Evolutionary conservation across 2,113 vertebrate species (phyloP).

Genomic region (Oreochromis niloticus): DNA sequence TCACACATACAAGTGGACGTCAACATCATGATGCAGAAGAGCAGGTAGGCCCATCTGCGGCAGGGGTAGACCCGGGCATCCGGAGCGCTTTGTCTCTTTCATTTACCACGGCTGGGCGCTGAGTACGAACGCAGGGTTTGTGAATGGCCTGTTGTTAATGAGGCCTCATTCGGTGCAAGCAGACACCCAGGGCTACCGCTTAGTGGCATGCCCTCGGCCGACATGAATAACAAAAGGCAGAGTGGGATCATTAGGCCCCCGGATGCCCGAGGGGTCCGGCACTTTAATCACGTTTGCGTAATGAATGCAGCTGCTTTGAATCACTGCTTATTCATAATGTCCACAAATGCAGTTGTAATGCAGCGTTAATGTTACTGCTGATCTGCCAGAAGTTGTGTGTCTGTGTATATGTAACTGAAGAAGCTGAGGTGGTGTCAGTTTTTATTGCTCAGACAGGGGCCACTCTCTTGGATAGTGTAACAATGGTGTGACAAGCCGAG

Average conservation of each 20-base stretch:
- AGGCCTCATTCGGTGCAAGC: slow-evolving; percentile 44
- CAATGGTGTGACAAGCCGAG: slow-evolving; percentile 56
- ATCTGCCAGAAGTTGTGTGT: slow-evolving; percentile 35
- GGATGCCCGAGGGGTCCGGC: slow-evolving; percentile 55
- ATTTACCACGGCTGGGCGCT: slow-evolving; percentile 34
- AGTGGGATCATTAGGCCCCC: slow-evolving; percentile 63
- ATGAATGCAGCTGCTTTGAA: slow-evolving; percentile 72
- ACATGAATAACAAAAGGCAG: slow-evolving; percentile 70
- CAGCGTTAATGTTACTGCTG: slow-evolving; percentile 44
- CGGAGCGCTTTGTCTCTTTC: slow-evolving; percentile 25
- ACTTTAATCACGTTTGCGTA: slow-evolving; percentile 72
- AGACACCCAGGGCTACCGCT: slow-evolving; percentile 56
- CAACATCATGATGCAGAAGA: slow-evolving; percentile 36
- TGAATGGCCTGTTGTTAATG: slow-evolving; percentile 71
- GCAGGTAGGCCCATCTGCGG: slow-evolving; percentile 41
- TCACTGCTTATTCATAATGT: slow-evolving; percentile 64
- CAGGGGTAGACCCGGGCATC: slow-evolving; percentile 16
- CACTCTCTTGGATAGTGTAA: slow-evolving; percentile 23
- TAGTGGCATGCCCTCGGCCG: slow-evolving; percentile 55
- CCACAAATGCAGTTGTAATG: slow-evolving; percentile 43
- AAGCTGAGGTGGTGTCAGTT: slow-evolving; percentile 29
- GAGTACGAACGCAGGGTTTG: slow-evolving; percentile 19
- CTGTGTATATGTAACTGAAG: slow-evolving; percentile 25
- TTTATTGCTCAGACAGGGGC: slow-evolving; percentile 36
- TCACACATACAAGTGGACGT: slow-evolving; percentile 49